These are phyloP conservation scores for Triplophysa rosa DNA, from an alignment of 2,113 vertebrate genomes.

Conservation along the genomic window DNA sequence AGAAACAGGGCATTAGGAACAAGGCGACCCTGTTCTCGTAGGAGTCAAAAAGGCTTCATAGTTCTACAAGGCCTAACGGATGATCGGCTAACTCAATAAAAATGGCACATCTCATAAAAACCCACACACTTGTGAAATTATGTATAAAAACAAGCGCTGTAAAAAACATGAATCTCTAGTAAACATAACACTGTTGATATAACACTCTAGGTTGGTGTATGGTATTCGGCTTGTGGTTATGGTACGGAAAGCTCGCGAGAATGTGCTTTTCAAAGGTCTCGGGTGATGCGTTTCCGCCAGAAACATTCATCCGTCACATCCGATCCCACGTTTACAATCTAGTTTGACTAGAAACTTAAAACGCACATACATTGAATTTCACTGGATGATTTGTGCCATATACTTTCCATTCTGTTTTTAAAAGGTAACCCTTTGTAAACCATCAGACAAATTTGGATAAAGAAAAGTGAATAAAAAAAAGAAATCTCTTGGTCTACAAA, in stretches of 20 bases:
- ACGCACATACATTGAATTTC: constrained; percentile 88
- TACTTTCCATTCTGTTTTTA: constrained; percentile 71
- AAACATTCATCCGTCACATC: constrained; percentile 98
- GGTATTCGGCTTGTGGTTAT: constrained; percentile 91
- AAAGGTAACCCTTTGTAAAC: constrained; percentile 98
- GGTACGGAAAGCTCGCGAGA: constrained; percentile 86
- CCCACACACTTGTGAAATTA: constrained; percentile 63
- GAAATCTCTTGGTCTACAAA: constrained; percentile 91
- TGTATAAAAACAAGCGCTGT: constrained; percentile 63
- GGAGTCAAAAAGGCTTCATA: constrained; percentile 37
- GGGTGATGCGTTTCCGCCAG: constrained; percentile 85
- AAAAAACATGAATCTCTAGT: constrained; percentile 73
- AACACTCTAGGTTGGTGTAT: constrained; percentile 92
- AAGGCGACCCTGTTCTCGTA: constrained; percentile 54
- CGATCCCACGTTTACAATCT: constrained; percentile 88
- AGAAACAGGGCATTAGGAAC: constrained; percentile 47
- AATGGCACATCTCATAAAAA: constrained; percentile 54
- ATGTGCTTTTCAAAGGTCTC: constrained; percentile 96
- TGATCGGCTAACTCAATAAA: constrained; percentile 61
- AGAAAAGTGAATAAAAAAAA: constrained; percentile 53
- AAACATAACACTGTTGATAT: constrained; percentile 97
- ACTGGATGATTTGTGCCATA: constrained; percentile 69
- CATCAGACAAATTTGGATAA: constrained; percentile 83
- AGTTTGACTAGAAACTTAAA: constrained; percentile 89
- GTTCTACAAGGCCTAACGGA: constrained; percentile 54